A percentile compares a stretch with the other conserved stretches of the same genome.
These are phyloP conservation scores for Triplophysa bombifrons DNA, from an alignment of 2,797 vertebrate species.

Conservation along the genomic window DNA sequence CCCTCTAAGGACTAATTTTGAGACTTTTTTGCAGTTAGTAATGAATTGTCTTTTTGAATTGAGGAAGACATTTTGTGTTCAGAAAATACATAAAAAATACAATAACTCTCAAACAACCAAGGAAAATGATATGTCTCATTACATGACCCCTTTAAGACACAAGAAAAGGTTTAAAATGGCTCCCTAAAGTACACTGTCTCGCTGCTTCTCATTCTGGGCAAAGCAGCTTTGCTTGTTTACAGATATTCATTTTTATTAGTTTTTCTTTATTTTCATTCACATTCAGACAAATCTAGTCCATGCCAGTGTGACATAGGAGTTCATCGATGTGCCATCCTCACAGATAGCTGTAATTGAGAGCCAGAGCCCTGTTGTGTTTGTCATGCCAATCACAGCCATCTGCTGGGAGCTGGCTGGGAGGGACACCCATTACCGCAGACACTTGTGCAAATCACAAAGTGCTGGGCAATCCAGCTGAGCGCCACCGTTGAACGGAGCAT, in stretches of 20 bases:
- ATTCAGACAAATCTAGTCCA: slow-evolving; percentile 37
- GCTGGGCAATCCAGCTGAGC: slow-evolving; percentile 56
- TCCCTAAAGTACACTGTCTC: neutral
- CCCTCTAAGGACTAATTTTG: no score
- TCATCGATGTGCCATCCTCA: slow-evolving; percentile 48
- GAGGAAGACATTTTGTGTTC: no score
- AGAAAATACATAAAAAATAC: no score
- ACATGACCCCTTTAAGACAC: neutral
- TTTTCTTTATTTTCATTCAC: slow-evolving; percentile 28
- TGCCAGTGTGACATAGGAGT: slow-evolving; percentile 15
- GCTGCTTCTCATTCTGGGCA: neutral
- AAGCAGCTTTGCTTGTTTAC: neutral
- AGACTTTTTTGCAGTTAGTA: no score
- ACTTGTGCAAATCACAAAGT: slow-evolving; percentile 64
- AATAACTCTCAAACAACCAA: neutral
- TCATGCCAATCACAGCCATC: slow-evolving; percentile 65
- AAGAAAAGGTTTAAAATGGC: no score
- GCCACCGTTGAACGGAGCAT: slow-evolving; percentile 54
- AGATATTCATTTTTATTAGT: neutral
- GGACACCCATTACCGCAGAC: slow-evolving; percentile 62
- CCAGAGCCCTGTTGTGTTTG: slow-evolving; percentile 64
- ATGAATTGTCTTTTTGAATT: no score
- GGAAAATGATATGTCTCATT: neutral
- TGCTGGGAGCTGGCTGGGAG: slow-evolving; percentile 54
- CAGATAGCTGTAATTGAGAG: slow-evolving; percentile 61